Evolutionary conservation across 2,797 vertebrate species (phyloP).

Genomic region (Holocentrus rufus): DNA sequence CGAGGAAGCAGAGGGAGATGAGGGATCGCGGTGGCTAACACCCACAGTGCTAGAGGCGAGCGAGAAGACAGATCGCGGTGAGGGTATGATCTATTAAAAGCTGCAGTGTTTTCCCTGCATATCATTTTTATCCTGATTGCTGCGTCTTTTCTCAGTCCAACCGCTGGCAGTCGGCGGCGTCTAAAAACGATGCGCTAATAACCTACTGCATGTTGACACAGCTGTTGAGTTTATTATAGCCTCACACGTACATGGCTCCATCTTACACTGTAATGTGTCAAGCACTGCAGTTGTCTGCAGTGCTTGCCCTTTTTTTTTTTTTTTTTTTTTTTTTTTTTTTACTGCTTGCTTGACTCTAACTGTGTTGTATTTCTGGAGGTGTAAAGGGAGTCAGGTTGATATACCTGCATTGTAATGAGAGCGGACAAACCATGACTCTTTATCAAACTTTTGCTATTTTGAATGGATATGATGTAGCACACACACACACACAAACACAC

Average conservation of each 20-base stretch:
- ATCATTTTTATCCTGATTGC: slow-evolving; percentile 17
- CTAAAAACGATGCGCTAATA: slow-evolving; percentile 46
- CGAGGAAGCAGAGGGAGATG: slow-evolving; percentile 43
- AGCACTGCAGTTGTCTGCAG: slow-evolving; percentile 17
- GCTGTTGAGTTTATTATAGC: slow-evolving; percentile 37
- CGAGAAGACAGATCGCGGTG: slow-evolving; percentile 26
- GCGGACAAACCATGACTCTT: slow-evolving; percentile 60
- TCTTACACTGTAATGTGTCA: slow-evolving; percentile 20
- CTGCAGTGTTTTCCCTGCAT: slow-evolving; percentile 29
- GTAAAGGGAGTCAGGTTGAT: slow-evolving; percentile 58
- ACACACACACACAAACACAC: slow-evolving; percentile 6
- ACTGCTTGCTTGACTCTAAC: slow-evolving; percentile 47
- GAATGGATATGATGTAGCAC: slow-evolving; percentile 20
- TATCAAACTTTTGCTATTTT: slow-evolving; percentile 47
- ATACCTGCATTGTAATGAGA: slow-evolving; percentile 50
- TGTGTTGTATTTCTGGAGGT: slow-evolving; percentile 43
- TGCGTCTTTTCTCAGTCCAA: slow-evolving; percentile 37
- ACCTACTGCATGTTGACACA: slow-evolving; percentile 35
- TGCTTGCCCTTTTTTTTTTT: slow-evolving; percentile 9
- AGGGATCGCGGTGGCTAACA: slow-evolving; percentile 27
- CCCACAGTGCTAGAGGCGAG: slow-evolving; percentile 30
- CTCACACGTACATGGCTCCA: slow-evolving; percentile 46
- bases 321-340: not conserved
- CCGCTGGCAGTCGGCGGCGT: slow-evolving; percentile 23
- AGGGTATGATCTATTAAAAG: slow-evolving; percentile 41